Base-by-base conservation (phyloP, 2,888 invertebrate species). In the Eilema depressum region DNA sequence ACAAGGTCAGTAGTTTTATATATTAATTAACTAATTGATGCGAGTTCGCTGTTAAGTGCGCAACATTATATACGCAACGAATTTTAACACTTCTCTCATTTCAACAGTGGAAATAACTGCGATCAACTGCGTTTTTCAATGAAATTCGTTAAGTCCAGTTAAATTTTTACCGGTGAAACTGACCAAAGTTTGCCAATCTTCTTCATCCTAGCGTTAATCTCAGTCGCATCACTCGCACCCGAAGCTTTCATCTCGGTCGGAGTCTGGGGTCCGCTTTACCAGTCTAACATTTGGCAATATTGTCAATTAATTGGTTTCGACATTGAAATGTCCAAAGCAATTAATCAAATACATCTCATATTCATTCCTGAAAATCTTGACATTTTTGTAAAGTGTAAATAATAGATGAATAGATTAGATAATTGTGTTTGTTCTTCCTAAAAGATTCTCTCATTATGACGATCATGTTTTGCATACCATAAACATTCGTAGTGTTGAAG, bases 1-100 rank as follows among this genome's bases (percentile, higher is more conserved):
- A 74, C 77, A 71, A 82, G 82, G 82, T 82, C 57, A 71, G 81
- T 75, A 64, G 63, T 63, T 62, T 74, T 62, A 37, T 60, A 41
- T 61, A 65, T 65, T 76, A 82, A 82, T 80, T 78, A 73, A 73
- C 60, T 37, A 73, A 73, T 68, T 70, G 70, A 76, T 53, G 47
- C 65, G 71, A 68, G 53, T 62, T 57, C 56, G n/a, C 41, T 20
- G 4, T 59, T 53, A 64, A 5, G 12, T 30, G 25, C 37, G 37
- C 30, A 30, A 28, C 28, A 30, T n/a, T 23, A 53, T 20, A 28
- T 30, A 61, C 56, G 65, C 30, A 33, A 14, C 47, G 28, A 20
- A 53, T 64, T 11, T 47, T 64, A 56, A 23, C 8, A 12, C n/a
- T 47, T 56, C 26, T 33, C 25, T 14, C 17, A 30, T 61, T 61